A percentile compares a stretch with the other conserved stretches of the same genome.
Conservation (phyloP, 1,140 invertebrate species). For the Adoxophyes honmai region DNA sequence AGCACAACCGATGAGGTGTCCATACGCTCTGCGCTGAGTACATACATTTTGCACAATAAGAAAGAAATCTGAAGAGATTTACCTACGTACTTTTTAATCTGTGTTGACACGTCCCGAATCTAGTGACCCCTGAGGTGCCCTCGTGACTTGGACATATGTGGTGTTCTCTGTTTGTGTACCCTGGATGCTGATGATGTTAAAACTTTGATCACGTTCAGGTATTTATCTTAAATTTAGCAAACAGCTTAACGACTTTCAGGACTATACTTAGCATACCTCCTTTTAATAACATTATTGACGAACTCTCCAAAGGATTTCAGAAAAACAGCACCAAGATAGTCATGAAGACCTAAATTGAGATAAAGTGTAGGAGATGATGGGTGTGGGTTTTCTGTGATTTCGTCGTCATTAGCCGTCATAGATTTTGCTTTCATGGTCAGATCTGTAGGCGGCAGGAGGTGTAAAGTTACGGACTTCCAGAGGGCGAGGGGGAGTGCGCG, state of each 20-base stretch:
- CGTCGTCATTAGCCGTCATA: constrained; percentile 32
- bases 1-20: constrained; percentile 20
- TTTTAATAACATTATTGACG: no score
- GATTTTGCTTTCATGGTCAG: constrained; percentile 38
- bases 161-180: not conserved
- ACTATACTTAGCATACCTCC: no score
- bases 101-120: not conserved
- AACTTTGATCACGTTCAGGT: not conserved
- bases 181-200: not conserved
- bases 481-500: constrained; percentile 27
- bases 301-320: no score
- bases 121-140: not conserved
- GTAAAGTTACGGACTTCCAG: constrained; percentile 39
- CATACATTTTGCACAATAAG: constrained; percentile 1
- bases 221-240: not conserved
- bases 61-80: not conserved
- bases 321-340: no score
- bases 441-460: constrained; percentile 49
- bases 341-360: no score
- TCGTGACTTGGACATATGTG: not conserved
- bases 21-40: not conserved
- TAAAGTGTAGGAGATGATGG: no score
- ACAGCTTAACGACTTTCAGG: no score
- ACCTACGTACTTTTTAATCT: not conserved
- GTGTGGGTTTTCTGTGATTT: not conserved